Conservation (phyloP, 2,113 vertebrate species). For the Odocoileus hemionus region DNA sequence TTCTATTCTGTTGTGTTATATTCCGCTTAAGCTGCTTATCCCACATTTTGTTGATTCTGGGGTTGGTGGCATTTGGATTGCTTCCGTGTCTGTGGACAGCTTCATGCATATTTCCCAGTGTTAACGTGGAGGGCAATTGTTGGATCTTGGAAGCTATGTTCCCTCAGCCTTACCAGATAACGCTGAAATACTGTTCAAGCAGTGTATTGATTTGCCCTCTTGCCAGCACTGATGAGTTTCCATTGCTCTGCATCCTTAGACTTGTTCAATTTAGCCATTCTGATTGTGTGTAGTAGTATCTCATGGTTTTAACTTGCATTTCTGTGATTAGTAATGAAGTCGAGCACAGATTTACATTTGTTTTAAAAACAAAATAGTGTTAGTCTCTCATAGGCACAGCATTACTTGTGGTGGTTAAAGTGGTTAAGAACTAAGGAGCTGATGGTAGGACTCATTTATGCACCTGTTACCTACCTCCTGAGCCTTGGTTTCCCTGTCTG, state of each 20-base stretch:
- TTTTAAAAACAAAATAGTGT: background rate
- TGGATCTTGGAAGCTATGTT: background rate
- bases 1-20: background rate
- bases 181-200: background rate
- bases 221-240: background rate
- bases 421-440: background rate
- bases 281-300: background rate
- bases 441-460: background rate
- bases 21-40: background rate
- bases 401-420: no score
- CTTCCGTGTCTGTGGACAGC: background rate
- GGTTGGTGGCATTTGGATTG: background rate
- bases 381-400: background rate
- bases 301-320: background rate
- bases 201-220: background rate
- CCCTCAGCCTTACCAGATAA: background rate
- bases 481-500: background rate
- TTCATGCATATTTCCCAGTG: background rate
- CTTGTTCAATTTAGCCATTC: background rate
- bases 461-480: background rate
- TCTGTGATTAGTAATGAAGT: background rate
- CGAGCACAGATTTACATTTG: background rate
- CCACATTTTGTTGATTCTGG: background rate
- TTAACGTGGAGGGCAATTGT: background rate
- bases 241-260: background rate